Base-by-base conservation (phyloP, 2,113 vertebrate genomes). In the Archocentrus centrarchus region DNA sequence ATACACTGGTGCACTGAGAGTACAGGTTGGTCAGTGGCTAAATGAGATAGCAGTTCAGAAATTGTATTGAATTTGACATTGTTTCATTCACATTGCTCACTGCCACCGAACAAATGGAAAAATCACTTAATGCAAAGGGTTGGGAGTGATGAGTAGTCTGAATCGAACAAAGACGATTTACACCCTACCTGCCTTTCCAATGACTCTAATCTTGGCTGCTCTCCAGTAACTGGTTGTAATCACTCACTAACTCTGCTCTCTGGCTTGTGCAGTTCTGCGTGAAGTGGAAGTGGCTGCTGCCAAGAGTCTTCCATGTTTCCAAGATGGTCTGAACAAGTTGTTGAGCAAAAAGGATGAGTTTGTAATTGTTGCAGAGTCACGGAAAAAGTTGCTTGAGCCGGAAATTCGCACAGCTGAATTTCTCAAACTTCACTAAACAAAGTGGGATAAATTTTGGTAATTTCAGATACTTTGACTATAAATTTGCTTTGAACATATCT, bases 81-180 rank as follows among this genome's bases (percentile, higher is more conserved):
- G 75, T 91, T 84, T 83, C 50, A 77, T 79, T 79, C 73, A 73
- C 32, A 78, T 84, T 60, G 75, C 57, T 62, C 37, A 35, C 62
- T 47, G 59, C 77, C 53, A 35, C 53, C 35, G 32, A 75, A 14
- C 55, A 81, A 91, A 84, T 81, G 80, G 73, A 76, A 81, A 82
- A 88, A 87, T 88, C 83, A 62, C 24, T 91, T 86, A 75, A 84
- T 59, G 81, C 0, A 7, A 73, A 61, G 68, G 70, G 30, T 62
- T 75, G 80, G 80, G 59, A 41, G 81, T 60, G 79, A 86, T 80
- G 77, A 87, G 59, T 30, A 62, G 77, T 85, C 55, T 80, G 41
- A 84, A 83, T 77, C 11, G 60, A 82, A 86, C 78, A 84, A 70
- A 90, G 79, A 75, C 32, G 37, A 86, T 92, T 92, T 82, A 88